Evolutionary conservation across 2,797 vertebrate genomes (phyloP).

Genomic region (Eleutherodactylus coqui): DNA sequence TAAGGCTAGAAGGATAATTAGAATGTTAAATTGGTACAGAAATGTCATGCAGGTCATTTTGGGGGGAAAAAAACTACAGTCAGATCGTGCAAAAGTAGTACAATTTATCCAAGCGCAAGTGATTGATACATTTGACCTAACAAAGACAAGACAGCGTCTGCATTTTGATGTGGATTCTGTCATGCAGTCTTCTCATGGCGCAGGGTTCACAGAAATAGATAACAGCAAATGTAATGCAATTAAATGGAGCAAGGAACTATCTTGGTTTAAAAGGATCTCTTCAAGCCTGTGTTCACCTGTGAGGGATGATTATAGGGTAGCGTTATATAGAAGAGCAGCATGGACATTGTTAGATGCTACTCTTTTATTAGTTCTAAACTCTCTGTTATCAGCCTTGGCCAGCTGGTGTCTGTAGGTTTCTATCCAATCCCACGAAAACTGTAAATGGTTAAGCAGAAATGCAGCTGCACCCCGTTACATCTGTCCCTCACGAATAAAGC

Average conservation of each 20-base stretch:
- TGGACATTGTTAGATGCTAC: not conserved
- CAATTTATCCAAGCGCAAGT: slow-evolving; percentile 2
- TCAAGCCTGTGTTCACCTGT: not conserved
- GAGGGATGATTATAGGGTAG: not conserved
- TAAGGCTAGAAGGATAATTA: slow-evolving; percentile 5
- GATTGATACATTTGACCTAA: slow-evolving; percentile 55
- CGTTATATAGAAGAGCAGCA: not conserved
- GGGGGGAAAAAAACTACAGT: not conserved
- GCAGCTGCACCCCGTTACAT: too few species aligned
- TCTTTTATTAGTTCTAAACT: not conserved
- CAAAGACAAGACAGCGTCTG: slow-evolving; percentile 52
- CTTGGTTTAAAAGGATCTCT: not conserved
- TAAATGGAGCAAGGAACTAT: not conserved
- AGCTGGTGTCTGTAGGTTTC: not conserved
- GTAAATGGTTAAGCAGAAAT: not conserved
- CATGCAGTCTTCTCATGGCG: slow-evolving; percentile 10
- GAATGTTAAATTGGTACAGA: slow-evolving; percentile 34
- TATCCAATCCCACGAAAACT: not conserved
- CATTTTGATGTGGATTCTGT: slow-evolving; percentile 49
- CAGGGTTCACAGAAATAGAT: slow-evolving; percentile 19
- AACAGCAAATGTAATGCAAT: not conserved
- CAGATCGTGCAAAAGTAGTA: slow-evolving; percentile 24
- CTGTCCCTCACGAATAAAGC: too few species aligned
- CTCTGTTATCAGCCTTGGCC: not conserved
- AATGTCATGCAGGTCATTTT: slow-evolving; percentile 36